phyloP scores from a whole-genome alignment of 2,888 invertebrate species.

The Crioceris asparagi region DNA sequence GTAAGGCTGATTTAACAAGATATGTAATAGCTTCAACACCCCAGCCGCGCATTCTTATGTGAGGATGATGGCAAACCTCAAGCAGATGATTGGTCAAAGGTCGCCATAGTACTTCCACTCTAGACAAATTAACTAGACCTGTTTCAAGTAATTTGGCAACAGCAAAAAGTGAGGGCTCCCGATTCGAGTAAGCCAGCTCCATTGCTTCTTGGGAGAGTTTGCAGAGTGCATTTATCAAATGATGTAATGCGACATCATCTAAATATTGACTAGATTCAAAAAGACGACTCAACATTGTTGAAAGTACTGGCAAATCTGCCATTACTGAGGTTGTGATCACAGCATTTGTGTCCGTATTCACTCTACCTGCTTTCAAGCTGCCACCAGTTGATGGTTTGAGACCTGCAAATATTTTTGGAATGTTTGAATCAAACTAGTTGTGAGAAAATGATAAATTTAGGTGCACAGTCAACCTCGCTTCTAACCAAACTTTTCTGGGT shows the following conservation, averaged over 20 bases:
- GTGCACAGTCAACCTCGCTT: no score
- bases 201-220: conserved; percentile 94
- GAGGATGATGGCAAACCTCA: conserved; percentile 92
- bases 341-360: conserved; percentile 68
- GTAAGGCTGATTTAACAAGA: conserved; percentile 82
- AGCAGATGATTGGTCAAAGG: conserved; percentile 92
- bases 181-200: conserved; percentile 91
- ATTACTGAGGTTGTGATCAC: conserved; percentile 93
- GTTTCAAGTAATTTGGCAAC: conserved; percentile 98
- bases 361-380: conserved; percentile 75
- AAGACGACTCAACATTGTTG: conserved; percentile 81
- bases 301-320: conserved; percentile 86
- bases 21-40: conserved; percentile 95
- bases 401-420: conserved; percentile 30
- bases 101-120: conserved; percentile 91
- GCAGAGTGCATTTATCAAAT: conserved; percentile 91
- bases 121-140: conserved; percentile 78
- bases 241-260: conserved; percentile 89
- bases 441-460: no score
- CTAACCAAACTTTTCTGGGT: no score
- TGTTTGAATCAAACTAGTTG: background rate
- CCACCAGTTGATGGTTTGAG: conserved; percentile 92
- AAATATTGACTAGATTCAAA: conserved; percentile 92
- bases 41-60: conserved; percentile 93
- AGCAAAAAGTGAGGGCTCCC: conserved; percentile 93